Evolutionary conservation across 2,113 vertebrate genomes (phyloP), one percentile per base, ranked within the genome.

Genomic region (Nerophis lumbriciformis): DNA sequence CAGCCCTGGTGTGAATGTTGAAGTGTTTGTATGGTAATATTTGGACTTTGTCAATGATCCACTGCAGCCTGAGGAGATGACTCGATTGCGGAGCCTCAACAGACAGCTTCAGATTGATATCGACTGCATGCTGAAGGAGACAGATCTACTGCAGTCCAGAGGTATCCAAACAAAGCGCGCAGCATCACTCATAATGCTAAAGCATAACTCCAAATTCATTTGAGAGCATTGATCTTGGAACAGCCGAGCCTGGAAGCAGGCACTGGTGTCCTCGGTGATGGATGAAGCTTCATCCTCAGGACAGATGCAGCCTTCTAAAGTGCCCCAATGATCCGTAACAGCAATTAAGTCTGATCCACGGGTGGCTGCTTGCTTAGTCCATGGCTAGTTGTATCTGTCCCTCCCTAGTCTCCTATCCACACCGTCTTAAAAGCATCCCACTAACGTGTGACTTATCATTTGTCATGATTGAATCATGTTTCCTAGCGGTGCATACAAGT

Each of bases 81-180:
- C 95, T 85, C 93, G 93, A 88, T 88, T 98, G 79, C 93, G 96
- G 82, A 92, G 92, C 76, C 90, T 93, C 74, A 99, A 99, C 90
- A 90, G 96, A 91, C 93, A 94, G 83, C 95, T 99, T 73, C 95
- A 99, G 90, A 98, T 98, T 89, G 94, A 99, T 89, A 95, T 98
- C 87, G 94, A 99, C 91, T 99, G 96, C 90, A 95, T 93, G 73
- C 87, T 95, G 88, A 99, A 98, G 92, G 97, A 99, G 92, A 94
- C 92, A 36, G 95, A 98, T 89, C 92, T 98, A 72, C 93, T 97
- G 88, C 93, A 95, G 68, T 95, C 94, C 68, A 92, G 93, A 96
- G 95, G 97, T 98, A 88, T 37, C 68, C 36, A 53, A 56, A 57
- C 55, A 44, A 45, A 21, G 12, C 13, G 19, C 21, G 35, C 39